Conservation (phyloP, 1,140 invertebrate species). For the Eueides isabella region DNA sequence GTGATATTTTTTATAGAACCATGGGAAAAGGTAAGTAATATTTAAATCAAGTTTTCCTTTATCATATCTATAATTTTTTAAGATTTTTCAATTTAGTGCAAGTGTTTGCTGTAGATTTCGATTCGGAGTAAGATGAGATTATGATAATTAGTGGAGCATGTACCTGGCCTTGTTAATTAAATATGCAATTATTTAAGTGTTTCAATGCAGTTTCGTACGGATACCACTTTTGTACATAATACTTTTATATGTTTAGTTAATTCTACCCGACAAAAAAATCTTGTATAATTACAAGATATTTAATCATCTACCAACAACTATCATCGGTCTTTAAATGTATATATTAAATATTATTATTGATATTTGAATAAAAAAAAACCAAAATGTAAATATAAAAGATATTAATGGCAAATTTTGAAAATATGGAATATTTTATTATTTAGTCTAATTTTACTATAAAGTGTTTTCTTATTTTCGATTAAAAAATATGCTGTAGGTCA, state of each 20-base stretch:
- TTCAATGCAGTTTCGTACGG: neutral
- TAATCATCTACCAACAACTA: no score
- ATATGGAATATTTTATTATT: neutral
- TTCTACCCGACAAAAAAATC: neutral
- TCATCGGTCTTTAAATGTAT: no score
- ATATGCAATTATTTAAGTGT: neutral
- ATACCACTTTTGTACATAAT: neutral
- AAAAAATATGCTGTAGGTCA: neutral
- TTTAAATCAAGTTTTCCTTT: neutral
- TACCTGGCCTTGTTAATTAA: neutral
- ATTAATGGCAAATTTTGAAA: no score
- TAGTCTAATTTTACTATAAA: no score
- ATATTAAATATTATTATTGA: no score
- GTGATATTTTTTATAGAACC: constrained; percentile 12
- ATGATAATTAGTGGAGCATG: neutral
- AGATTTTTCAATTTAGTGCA: neutral
- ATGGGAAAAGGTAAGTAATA: constrained; percentile 46
- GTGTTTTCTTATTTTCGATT: neutral
- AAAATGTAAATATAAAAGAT: no score
- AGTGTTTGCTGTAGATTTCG: neutral
- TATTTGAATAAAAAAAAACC: no score
- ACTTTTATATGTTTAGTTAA: no score
- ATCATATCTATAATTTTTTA: no score
- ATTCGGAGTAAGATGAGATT: neutral
- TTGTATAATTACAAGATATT: no score